Percentiles rank a stretch among this genome's conserved stretches.
These are phyloP conservation scores for Tachina fera DNA, from an alignment of 2,888 invertebrate species.

Conservation along the genomic window DNA sequence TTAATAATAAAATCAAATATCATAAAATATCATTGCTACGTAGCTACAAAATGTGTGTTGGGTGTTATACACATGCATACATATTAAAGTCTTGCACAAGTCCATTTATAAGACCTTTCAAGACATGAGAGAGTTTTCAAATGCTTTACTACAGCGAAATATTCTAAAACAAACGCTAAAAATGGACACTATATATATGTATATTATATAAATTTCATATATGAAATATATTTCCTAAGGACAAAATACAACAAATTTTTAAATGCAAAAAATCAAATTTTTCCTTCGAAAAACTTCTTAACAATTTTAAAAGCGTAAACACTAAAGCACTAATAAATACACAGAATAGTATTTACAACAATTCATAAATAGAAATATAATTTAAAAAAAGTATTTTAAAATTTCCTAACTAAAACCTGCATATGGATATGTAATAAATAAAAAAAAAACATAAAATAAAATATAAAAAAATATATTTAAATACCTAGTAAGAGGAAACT, in stretches of 20 bases:
- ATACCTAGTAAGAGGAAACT: neutral
- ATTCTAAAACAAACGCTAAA: too few species aligned
- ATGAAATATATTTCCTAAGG: too few species aligned
- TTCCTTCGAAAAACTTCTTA: neutral
- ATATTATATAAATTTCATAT: too few species aligned
- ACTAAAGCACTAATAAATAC: constrained; percentile 22
- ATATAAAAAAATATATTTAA: constrained; percentile 18
- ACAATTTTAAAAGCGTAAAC: constrained; percentile 1
- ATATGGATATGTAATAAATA: constrained; percentile 20
- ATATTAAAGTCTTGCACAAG: too few species aligned
- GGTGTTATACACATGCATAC: too few species aligned
- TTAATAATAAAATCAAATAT: too few species aligned
- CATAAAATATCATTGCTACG: too few species aligned
- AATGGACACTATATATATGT: too few species aligned
- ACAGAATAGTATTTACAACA: constrained; percentile 53
- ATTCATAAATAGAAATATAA: constrained; percentile 46
- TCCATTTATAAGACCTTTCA: too few species aligned
- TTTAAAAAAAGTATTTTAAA: constrained; percentile 44
- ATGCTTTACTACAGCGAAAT: too few species aligned
- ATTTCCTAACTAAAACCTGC: constrained; percentile 62
- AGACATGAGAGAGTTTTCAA: too few species aligned
- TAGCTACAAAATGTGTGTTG: too few species aligned
- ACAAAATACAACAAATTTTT: neutral
- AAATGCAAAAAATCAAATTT: neutral
- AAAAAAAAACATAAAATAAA: constrained; percentile 7